These are phyloP conservation scores for Gobio occitaniae DNA, from an alignment of 2,797 vertebrate species.

Conservation along the genomic window DNA sequence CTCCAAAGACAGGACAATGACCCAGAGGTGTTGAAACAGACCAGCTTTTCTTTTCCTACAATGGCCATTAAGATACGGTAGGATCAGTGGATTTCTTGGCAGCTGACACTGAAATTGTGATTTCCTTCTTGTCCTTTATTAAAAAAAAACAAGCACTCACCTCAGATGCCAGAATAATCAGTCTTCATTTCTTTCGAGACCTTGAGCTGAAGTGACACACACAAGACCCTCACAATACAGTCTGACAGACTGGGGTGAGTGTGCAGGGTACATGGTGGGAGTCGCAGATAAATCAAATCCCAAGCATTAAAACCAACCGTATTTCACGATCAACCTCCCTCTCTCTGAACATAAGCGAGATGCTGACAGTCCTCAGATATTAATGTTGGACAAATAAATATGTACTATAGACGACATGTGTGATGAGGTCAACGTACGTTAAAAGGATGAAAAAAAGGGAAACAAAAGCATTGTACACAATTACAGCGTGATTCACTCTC, in stretches of 20 bases:
- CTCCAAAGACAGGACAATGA: slow-evolving; percentile 33
- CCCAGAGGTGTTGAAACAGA: slow-evolving; percentile 40
- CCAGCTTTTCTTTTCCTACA: slow-evolving; percentile 44
- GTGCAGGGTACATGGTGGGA: slow-evolving; percentile 1
- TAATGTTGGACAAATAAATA: slow-evolving; percentile 5
- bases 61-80: slow-evolving; percentile 56
- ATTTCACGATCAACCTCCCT: not conserved
- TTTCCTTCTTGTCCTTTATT: slow-evolving; percentile 57
- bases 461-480: slow-evolving; percentile 26
- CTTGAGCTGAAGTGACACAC: slow-evolving; percentile 56
- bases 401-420: not conserved
- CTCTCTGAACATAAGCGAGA: not conserved
- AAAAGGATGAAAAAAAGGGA: slow-evolving; percentile 2
- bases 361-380: slow-evolving; percentile 9
- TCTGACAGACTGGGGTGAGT: slow-evolving; percentile 41
- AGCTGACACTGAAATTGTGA: slow-evolving; percentile 64
- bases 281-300: slow-evolving; percentile 32
- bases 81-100: slow-evolving; percentile 46
- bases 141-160: slow-evolving; percentile 24
- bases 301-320: slow-evolving; percentile 4
- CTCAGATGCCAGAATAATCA: slow-evolving; percentile 64
- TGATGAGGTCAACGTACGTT: not conserved
- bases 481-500: not conserved
- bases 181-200: slow-evolving; percentile 67
- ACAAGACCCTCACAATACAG: slow-evolving; percentile 50